Base-by-base conservation (phyloP, 2,113 vertebrate species). In the Colaptes auratus region DNA sequence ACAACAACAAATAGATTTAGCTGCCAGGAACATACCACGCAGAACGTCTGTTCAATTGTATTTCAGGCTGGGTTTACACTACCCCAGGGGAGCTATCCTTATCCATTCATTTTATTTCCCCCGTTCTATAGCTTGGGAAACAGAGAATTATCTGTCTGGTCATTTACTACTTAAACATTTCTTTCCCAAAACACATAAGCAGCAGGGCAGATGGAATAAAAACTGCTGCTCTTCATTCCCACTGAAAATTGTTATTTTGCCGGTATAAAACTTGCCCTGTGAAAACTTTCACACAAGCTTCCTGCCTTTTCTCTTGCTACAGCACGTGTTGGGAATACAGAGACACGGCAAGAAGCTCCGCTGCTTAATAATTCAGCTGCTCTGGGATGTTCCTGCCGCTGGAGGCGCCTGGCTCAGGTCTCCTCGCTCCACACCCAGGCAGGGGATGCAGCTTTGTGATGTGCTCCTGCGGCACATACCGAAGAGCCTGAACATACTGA, bases 61-160 rank as follows among this genome's bases (percentile, higher is more conserved):
- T 80, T 95, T 95, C 92, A 97, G 30, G 59, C 77, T 59, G 96
- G 86, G 88, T 95, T 95, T 95, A 71, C 46, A 60, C 81, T 24
- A 77, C 88, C 88, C 79, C 55, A 0, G 75, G 74, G 88, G 83
- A 61, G 60, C 58, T 80, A 93, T 61, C 88, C 91, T 84, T 56
- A 28, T 67, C 74, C 95, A 86, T 94, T 94, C 92, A 83, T 74
- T 97, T 96, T 69, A 94, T 92, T 96, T 88, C 52, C 74, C 61
- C 64, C 74, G 75, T 91, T 93, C 82, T 82, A 73, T 71, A 36
- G 90, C 31, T 89, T 36, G 24, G 74, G 64, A 95, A 95, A 70
- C 4, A 23, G 86, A 64, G 84, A 82, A 90, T 92, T 95, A 86
- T 95, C 86, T 91, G 64, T 84, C 92, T 95, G 93, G 76, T 84